A percentile compares a stretch with the other conserved stretches of the same genome.
phyloP scores from a whole-genome alignment of 1,140 invertebrate species.

The Pectinophora gossypiella region DNA sequence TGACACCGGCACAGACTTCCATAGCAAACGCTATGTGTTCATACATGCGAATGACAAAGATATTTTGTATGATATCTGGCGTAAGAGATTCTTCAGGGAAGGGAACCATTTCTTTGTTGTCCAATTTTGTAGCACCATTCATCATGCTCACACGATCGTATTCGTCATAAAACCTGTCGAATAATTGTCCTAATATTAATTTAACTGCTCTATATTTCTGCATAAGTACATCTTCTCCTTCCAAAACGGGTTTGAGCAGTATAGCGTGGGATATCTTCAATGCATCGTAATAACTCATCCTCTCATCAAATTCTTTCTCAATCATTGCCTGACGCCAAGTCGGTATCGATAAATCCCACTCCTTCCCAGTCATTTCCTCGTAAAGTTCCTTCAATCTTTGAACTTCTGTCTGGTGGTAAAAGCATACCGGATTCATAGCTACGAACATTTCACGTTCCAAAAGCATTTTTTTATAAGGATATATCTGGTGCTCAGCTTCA shows the following conservation, averaged over 20 bases:
- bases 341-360: constrained; percentile 54
- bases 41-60: constrained; percentile 45
- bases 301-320: constrained; percentile 49
- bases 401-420: constrained; percentile 62
- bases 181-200: constrained; percentile 37
- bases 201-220: constrained; percentile 45
- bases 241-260: constrained; percentile 53
- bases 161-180: constrained; percentile 44
- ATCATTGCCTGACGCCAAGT: constrained; percentile 54
- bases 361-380: constrained; percentile 38
- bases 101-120: not conserved
- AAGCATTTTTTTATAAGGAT: constrained; percentile 52
- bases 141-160: constrained; percentile 14
- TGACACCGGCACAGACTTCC: constrained; percentile 42
- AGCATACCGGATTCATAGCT: constrained; percentile 61
- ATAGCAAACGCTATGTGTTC: constrained; percentile 41
- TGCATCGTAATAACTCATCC: constrained; percentile 53
- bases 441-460: constrained; percentile 56
- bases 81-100: not conserved
- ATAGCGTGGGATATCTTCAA: constrained; percentile 39
- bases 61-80: constrained; percentile 21
- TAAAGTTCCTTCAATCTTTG: constrained; percentile 45
- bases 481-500: constrained; percentile 33
- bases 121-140: not conserved
- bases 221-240: constrained; percentile 35